These are phyloP conservation scores for Eristalinus sepulchralis DNA, from an alignment of 2,888 invertebrate genomes.

Conservation along the genomic window DNA sequence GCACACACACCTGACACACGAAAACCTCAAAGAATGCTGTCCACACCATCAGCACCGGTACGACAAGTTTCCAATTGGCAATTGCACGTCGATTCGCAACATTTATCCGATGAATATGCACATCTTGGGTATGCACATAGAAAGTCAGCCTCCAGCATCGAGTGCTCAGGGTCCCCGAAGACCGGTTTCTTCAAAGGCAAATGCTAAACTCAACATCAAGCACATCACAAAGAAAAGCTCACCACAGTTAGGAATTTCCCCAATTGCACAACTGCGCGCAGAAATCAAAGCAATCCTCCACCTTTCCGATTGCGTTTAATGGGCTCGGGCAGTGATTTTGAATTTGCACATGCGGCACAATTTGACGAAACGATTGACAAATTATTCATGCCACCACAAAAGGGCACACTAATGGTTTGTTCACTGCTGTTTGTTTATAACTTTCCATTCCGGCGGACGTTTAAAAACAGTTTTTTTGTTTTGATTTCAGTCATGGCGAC, in stretches of 20 bases:
- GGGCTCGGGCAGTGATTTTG: background rate
- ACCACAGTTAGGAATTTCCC: background rate
- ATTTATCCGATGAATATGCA: background rate
- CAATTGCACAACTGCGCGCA: background rate
- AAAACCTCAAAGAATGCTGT: background rate
- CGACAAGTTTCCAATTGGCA: background rate
- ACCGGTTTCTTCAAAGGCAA: background rate
- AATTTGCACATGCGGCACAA: constrained; percentile 19
- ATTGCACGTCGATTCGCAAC: background rate
- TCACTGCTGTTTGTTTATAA: background rate
- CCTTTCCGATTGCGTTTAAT: background rate
- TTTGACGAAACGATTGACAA: constrained; percentile 30
- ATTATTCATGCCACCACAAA: constrained; percentile 21
- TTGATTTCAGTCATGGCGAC: background rate
- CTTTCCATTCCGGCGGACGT: background rate
- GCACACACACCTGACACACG: background rate
- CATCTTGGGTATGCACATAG: background rate
- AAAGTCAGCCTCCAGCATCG: background rate
- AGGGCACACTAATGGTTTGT: background rate
- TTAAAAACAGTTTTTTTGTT: background rate
- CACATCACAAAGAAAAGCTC: background rate
- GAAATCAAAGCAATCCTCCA: background rate
- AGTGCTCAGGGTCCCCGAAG: background rate
- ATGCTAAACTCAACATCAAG: background rate
- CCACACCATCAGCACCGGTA: background rate